A percentile compares a stretch with the other conserved stretches of the same genome.
Evolutionary conservation across 2,888 invertebrate genomes (phyloP).

Genomic region (Phyllotreta cruciferae): DNA sequence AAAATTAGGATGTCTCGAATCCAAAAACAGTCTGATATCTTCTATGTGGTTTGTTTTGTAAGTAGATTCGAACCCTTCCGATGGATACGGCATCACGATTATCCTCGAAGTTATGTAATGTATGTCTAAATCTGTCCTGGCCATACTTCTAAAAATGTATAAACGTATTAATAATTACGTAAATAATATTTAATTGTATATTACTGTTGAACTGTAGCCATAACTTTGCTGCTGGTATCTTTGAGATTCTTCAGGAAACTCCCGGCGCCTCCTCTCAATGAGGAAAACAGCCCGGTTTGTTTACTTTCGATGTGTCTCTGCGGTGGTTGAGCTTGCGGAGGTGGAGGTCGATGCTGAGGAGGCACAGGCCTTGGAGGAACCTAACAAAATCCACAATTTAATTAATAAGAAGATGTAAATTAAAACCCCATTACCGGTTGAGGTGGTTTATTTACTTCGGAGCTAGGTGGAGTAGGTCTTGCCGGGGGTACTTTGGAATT

Average conservation of each 20-base stretch:
- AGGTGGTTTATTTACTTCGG: constrained; percentile 44
- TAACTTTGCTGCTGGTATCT: constrained; percentile 95
- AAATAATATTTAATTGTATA: constrained; percentile 51
- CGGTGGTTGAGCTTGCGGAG: constrained; percentile 46
- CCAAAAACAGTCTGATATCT: constrained; percentile 83
- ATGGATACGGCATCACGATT: constrained; percentile 94
- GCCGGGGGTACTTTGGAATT: constrained; percentile 50
- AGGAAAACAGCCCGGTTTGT: constrained; percentile 75
- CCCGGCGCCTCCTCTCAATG: constrained; percentile 91
- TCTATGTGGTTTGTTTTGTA: constrained; percentile 93
- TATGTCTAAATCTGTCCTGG: constrained; percentile 87
- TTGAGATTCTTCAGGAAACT: constrained; percentile 92
- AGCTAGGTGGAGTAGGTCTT: constrained; percentile 49
- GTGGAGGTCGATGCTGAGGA: constrained; percentile 51
- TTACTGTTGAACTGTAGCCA: constrained; percentile 94
- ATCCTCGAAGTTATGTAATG: constrained; percentile 91
- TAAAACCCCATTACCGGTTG: constrained; percentile 31
- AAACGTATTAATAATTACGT: constrained; percentile 15
- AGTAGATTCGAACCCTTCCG: constrained; percentile 92
- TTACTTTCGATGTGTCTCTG: constrained; percentile 52
- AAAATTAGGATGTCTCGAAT: constrained; percentile 75
- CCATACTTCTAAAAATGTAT: constrained; percentile 71
- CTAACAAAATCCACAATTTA: constrained; percentile 26
- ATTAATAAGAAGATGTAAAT: neutral
- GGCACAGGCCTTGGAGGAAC: constrained; percentile 44